These are phyloP conservation scores for Corella eumyota DNA, from an alignment of 23 tunicate species.

Conservation along the genomic window DNA sequence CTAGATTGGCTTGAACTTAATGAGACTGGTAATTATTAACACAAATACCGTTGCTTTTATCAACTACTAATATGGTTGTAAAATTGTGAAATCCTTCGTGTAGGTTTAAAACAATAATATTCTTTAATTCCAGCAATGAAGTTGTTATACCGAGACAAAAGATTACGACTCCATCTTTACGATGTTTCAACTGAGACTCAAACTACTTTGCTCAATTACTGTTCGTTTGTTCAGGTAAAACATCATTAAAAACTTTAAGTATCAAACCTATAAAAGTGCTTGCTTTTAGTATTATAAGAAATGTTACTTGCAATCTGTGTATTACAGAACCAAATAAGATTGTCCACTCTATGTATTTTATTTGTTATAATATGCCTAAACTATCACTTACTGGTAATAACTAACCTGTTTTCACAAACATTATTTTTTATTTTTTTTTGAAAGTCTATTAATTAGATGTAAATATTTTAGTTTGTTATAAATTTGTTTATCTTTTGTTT, in stretches of 20 bases:
- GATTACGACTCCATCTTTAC: slow-evolving; percentile 70
- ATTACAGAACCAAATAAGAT: not conserved
- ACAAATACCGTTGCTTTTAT: not conserved
- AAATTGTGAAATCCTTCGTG: no score
- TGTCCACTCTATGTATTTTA: no score
- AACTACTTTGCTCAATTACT: slow-evolving; percentile 71
- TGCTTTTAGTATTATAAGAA: not conserved
- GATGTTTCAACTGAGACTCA: slow-evolving; percentile 66
- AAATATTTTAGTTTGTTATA: no score
- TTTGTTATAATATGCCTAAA: no score
- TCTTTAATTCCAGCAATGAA: slow-evolving; percentile 49
- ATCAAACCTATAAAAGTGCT: not conserved
- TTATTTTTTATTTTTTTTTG: no score
- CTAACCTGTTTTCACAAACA: no score
- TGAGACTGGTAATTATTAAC: slow-evolving; percentile 45
- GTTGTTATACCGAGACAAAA: slow-evolving; percentile 79
- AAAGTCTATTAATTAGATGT: no score
- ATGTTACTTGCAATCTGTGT: not conserved
- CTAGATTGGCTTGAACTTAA: slow-evolving; percentile 94
- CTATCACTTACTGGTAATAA: no score
- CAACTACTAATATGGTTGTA: no score
- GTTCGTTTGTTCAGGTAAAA: slow-evolving; percentile 85
- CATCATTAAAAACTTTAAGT: not conserved
- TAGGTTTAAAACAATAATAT: no score
- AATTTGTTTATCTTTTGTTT: no score